Percentiles rank a stretch among this genome's conserved stretches.
Conservation (phyloP, 2,888 invertebrate genomes). For the Nineta flava region DNA sequence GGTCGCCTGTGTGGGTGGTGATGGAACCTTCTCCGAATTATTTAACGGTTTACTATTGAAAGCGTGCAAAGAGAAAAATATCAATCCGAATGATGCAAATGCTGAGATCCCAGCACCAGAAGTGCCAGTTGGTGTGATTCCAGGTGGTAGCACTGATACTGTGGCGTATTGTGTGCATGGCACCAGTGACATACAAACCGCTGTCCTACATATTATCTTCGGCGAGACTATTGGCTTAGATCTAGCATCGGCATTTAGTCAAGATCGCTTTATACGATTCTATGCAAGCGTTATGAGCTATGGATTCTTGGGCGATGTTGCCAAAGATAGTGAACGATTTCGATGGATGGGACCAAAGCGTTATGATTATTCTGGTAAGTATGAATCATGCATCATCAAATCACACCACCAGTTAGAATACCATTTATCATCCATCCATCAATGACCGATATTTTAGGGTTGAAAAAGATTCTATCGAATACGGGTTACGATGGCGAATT, state of each 20-base stretch:
- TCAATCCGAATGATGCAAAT: conserved; percentile 36
- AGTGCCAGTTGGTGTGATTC: conserved; percentile 44
- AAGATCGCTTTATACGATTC: conserved; percentile 40
- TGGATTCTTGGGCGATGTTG: conserved; percentile 72
- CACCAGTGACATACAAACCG: conserved; percentile 60
- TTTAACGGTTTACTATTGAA: conserved; percentile 53
- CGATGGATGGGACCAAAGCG: conserved; percentile 76
- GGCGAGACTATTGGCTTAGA: conserved; percentile 60
- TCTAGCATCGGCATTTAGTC: conserved; percentile 54
- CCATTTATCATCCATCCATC: no score
- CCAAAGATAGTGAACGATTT: conserved; percentile 61
- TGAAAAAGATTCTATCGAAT: conserved; percentile 45
- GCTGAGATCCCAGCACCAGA: conserved; percentile 31
- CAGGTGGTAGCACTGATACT: conserved; percentile 59
- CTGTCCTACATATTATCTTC: conserved; percentile 66
- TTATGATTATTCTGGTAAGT: conserved; percentile 58
- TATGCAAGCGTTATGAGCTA: conserved; percentile 68
- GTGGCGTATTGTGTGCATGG: conserved; percentile 67
- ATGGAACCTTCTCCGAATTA: conserved; percentile 72
- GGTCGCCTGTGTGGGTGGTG: conserved; percentile 70
- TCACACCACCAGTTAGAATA: background rate
- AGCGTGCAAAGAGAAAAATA: conserved; percentile 32
- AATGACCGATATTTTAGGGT: conserved; percentile 25
- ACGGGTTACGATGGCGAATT: conserved; percentile 48
- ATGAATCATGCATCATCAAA: background rate